Conservation (phyloP, 2,797 vertebrate genomes). For the Synaphobranchus kaupii region DNA sequence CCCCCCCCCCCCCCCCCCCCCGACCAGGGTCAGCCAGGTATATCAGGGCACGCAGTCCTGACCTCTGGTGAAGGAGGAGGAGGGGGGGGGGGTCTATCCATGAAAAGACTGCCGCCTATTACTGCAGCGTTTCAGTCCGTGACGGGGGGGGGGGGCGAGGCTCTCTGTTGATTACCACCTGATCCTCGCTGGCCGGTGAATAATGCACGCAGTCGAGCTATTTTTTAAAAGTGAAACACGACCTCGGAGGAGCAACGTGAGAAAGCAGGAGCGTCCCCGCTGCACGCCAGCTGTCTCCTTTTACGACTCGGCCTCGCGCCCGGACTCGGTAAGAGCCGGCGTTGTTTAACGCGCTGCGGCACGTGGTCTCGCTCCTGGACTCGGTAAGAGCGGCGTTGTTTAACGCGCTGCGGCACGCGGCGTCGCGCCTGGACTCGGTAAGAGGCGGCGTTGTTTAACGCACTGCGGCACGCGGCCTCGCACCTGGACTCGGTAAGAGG, state of each 20-base stretch:
- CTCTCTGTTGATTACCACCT: slow-evolving; percentile 62
- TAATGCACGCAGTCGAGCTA: slow-evolving; percentile 72
- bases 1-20: background rate
- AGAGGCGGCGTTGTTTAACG: background rate
- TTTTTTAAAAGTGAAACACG: slow-evolving; percentile 72
- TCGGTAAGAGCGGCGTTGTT: background rate
- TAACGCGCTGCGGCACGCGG: slow-evolving; percentile 3
- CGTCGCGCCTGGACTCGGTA: background rate
- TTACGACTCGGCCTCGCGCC: slow-evolving; percentile 29
- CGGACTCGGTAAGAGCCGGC: background rate
- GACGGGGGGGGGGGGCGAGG: slow-evolving; percentile 19
- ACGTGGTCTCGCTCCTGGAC: slow-evolving; percentile 10
- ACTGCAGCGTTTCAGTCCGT: background rate
- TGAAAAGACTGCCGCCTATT: background rate
- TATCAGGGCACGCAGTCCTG: slow-evolving; percentile 27
- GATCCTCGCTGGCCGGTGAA: slow-evolving; percentile 73
- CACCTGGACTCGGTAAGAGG: background rate
- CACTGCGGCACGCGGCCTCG: slow-evolving; percentile 14
- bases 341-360: background rate
- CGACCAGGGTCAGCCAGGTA: background rate
- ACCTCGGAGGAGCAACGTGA: slow-evolving; percentile 66
- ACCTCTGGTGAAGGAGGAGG: slow-evolving; percentile 22
- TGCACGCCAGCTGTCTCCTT: slow-evolving; percentile 67
- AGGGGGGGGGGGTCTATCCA: background rate
- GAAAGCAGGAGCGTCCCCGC: slow-evolving; percentile 61